Evolutionary conservation across 2,113 vertebrate genomes (phyloP).

Genomic region (Pluvialis apricaria): DNA sequence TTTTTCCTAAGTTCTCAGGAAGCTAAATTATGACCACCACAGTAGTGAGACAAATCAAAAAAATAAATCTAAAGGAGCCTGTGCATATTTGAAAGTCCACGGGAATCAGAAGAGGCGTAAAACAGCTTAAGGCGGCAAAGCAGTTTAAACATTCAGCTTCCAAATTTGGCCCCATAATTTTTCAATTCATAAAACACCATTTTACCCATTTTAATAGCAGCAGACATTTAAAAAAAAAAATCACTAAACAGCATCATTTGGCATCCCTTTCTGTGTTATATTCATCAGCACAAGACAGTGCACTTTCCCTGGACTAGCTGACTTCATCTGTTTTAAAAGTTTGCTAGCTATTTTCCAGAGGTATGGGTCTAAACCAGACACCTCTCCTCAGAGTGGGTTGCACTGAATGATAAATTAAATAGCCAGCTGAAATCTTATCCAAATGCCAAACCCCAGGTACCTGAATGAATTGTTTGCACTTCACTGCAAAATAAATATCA

Average conservation of each 20-base stretch:
- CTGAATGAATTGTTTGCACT: not conserved
- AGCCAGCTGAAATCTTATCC: not conserved
- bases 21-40: not conserved
- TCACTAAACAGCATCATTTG: not conserved
- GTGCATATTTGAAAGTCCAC: not conserved
- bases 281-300: not conserved
- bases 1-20: not conserved
- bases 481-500: constrained; percentile 24
- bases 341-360: not conserved
- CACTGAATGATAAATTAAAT: constrained; percentile 4
- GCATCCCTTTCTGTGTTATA: not conserved
- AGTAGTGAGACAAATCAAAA: not conserved
- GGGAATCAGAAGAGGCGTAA: not conserved
- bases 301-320: not conserved
- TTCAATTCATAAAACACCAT: not conserved
- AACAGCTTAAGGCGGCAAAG: not conserved
- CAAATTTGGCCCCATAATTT: not conserved
- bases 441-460: not conserved
- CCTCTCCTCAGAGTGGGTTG: not conserved
- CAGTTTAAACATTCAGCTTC: not conserved
- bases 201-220: not conserved
- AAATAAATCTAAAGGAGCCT: not conserved
- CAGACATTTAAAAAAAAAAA: not conserved
- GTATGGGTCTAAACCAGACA: not conserved
- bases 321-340: not conserved